Conservation (phyloP, 1,140 invertebrate species). For the Heliconius eleuchia region DNA sequence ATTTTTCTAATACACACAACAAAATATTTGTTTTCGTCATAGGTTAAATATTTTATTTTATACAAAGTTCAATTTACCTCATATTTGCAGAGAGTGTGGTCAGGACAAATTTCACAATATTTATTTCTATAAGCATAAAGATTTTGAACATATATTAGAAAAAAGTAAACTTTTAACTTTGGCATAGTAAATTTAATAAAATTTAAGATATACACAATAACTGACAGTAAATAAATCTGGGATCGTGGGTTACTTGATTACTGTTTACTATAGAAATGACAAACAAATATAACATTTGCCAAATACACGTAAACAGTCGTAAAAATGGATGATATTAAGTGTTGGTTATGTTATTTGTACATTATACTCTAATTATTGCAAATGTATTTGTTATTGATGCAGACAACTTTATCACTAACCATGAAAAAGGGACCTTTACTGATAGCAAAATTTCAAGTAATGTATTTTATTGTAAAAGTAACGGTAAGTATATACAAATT, state of each 20-base stretch:
- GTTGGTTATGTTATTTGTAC: conserved; percentile 68
- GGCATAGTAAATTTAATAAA: conserved; percentile 37
- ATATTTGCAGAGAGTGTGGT: conserved; percentile 62
- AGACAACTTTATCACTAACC: background rate
- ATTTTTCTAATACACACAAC: background rate
- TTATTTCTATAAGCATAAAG: conserved; percentile 20
- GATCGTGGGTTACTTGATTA: conserved; percentile 32
- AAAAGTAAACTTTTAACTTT: conserved; percentile 33
- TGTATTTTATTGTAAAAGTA: background rate
- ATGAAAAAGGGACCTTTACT: background rate
- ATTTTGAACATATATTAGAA: conserved; percentile 22
- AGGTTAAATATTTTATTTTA: background rate
- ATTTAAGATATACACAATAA: conserved; percentile 17
- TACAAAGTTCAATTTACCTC: conserved; percentile 36
- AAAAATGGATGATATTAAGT: conserved; percentile 29
- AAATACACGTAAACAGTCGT: background rate
- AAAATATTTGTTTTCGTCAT: no score
- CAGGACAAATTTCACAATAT: conserved; percentile 63
- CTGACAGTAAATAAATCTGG: conserved; percentile 21
- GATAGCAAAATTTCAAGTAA: background rate
- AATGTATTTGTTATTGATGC: background rate
- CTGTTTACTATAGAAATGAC: background rate
- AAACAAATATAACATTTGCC: conserved; percentile 4
- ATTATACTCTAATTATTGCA: conserved; percentile 40
- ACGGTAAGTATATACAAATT: background rate